Percentiles rank a stretch among this genome's conserved stretches.
These are phyloP conservation scores for Trachops cirrhosus DNA, from an alignment of 2,797 vertebrate species.

Conservation along the genomic window DNA sequence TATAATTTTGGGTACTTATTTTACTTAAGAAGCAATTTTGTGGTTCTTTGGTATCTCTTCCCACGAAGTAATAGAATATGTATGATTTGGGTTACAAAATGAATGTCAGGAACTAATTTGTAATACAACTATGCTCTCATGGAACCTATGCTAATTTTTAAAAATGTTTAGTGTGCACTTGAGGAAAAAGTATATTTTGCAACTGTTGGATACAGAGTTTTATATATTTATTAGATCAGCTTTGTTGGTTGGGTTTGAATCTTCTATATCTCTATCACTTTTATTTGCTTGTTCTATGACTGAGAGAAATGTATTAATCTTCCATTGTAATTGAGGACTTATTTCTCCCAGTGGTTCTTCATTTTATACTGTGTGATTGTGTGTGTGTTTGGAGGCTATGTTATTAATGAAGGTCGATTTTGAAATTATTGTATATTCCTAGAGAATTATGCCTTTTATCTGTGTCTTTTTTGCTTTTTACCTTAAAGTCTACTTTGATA, in stretches of 20 bases:
- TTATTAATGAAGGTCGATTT: neutral
- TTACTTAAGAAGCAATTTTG: neutral
- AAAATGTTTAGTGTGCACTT: neutral
- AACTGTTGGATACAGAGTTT: neutral
- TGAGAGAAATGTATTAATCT: neutral
- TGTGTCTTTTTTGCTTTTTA: neutral
- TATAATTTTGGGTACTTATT: neutral
- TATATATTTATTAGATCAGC: neutral
- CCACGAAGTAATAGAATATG: neutral
- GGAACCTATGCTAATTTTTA: neutral
- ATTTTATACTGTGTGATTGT: neutral
- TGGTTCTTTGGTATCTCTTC: neutral
- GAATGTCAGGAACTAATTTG: neutral
- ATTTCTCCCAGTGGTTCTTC: neutral
- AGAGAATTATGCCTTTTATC: neutral
- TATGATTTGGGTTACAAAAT: neutral
- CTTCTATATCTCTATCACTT: neutral
- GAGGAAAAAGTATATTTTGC: neutral
- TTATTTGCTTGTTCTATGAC: neutral
- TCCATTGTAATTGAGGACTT: neutral
- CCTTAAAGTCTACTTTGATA: neutral
- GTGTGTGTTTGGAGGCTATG: neutral
- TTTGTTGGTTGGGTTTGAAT: neutral
- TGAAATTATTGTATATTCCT: neutral
- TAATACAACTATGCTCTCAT: neutral